These are phyloP conservation scores for Panthera leo DNA, from an alignment of 2,113 vertebrate species.

Conservation along the genomic window DNA sequence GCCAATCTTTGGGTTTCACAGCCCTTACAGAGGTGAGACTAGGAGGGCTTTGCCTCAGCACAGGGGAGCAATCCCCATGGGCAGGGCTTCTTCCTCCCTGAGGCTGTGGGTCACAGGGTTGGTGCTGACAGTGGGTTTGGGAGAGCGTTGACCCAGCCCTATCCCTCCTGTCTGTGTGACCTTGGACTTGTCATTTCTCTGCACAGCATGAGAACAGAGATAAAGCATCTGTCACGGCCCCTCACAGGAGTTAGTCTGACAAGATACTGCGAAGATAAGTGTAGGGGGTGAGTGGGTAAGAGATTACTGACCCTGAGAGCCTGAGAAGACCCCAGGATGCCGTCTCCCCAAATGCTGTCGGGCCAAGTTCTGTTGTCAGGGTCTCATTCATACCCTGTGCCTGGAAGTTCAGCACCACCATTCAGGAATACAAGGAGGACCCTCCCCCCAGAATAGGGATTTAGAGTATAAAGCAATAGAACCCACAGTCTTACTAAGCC, in stretches of 20 bases:
- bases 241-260: neutral
- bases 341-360: neutral
- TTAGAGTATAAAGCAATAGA: neutral
- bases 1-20: neutral
- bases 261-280: neutral
- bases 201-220: neutral
- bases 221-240: neutral
- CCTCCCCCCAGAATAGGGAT: neutral
- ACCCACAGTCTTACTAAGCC: neutral
- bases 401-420: neutral
- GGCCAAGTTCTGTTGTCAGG: neutral
- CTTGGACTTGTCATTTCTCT: neutral
- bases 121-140: neutral
- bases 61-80: accelerated
- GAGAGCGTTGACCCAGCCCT: neutral
- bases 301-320: neutral
- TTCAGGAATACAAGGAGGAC: neutral
- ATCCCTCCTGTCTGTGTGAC: neutral
- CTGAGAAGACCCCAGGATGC: neutral
- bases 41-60: neutral
- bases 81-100: neutral
- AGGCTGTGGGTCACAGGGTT: neutral
- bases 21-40: neutral
- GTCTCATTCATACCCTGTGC: neutral
- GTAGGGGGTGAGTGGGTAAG: no score